Percentiles rank a stretch among this genome's conserved stretches.
Evolutionary conservation across 35 echinoderm and acorn worm species (phyloP).

Genomic region (Apostichopus californicus): DNA sequence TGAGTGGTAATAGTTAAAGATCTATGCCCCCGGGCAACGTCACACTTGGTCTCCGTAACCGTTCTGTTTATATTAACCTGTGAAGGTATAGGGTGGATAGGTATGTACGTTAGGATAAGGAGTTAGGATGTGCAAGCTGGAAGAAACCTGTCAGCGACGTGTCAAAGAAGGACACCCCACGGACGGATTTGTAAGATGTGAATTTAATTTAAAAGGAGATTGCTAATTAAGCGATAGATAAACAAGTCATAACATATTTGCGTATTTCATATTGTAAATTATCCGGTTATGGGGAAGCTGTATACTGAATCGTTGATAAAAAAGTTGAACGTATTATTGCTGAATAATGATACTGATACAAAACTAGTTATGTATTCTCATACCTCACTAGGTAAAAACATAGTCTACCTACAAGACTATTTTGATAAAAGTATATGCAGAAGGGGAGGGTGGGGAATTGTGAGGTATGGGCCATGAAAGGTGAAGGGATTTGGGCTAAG

Average conservation of each 20-base stretch:
- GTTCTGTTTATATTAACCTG: not conserved
- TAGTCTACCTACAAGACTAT: too few relatives aligned
- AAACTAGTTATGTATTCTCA: too few relatives aligned
- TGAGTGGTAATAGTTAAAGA: not conserved
- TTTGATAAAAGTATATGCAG: too few relatives aligned
- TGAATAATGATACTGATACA: too few relatives aligned
- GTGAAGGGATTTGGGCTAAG: too few relatives aligned
- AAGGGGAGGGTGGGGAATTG: too few relatives aligned
- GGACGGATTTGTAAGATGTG: slow-evolving; percentile 6
- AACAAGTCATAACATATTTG: slow-evolving; percentile 39
- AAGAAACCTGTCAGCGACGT: not conserved
- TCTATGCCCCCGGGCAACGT: not conserved
- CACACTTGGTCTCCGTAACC: not conserved
- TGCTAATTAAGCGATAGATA: slow-evolving; percentile 36
- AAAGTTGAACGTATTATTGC: too few relatives aligned
- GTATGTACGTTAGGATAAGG: not conserved
- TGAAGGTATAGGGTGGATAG: not conserved
- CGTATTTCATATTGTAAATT: not conserved
- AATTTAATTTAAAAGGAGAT: slow-evolving; percentile 31
- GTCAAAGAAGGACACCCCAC: not conserved
- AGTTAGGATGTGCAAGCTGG: not conserved
- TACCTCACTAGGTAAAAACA: too few relatives aligned
- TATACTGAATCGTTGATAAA: too few relatives aligned
- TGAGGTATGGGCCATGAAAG: too few relatives aligned
- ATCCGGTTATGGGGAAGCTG: too few relatives aligned